Conservation (phyloP, 1,140 invertebrate species). For the Drosophila kohkoa region DNA sequence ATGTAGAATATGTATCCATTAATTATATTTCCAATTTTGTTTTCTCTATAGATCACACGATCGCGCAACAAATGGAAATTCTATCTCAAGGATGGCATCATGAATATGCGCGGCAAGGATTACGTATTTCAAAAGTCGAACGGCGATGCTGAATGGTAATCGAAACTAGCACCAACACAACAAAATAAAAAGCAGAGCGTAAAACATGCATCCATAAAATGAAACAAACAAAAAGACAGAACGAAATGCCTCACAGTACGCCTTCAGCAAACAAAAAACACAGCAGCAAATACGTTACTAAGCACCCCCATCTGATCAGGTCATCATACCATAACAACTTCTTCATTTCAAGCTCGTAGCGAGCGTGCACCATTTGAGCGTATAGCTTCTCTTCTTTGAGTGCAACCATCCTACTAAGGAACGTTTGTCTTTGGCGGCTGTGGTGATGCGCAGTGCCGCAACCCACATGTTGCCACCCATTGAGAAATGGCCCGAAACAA, state of each 20-base stretch:
- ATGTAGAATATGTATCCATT: too few relatives aligned
- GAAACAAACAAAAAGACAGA: constrained; percentile 62
- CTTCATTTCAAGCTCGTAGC: too few relatives aligned
- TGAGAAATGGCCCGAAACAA: not conserved
- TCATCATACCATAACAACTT: constrained; percentile 14
- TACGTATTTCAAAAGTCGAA: constrained; percentile 99
- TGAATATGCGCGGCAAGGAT: constrained; percentile 99
- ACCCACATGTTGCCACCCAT: too few relatives aligned
- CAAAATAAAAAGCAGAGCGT: constrained; percentile 2
- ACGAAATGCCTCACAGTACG: constrained; percentile 67
- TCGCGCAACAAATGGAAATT: constrained; percentile 99
- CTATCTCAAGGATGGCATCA: constrained; percentile 99
- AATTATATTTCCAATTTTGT: too few relatives aligned
- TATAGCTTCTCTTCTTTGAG: too few relatives aligned
- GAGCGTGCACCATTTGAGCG: too few relatives aligned
- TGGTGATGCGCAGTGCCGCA: too few relatives aligned
- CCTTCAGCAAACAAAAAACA: constrained; percentile 31
- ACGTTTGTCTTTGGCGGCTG: too few relatives aligned
- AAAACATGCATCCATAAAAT: constrained; percentile 27
- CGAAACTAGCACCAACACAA: not conserved
- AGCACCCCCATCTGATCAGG: not conserved
- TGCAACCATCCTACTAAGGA: too few relatives aligned
- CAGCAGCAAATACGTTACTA: too few relatives aligned
- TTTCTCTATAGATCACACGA: constrained; percentile 92
- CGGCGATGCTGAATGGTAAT: constrained; percentile 99